Base-by-base conservation (phyloP, 2,113 vertebrate genomes). In the Thymallus thymallus region DNA sequence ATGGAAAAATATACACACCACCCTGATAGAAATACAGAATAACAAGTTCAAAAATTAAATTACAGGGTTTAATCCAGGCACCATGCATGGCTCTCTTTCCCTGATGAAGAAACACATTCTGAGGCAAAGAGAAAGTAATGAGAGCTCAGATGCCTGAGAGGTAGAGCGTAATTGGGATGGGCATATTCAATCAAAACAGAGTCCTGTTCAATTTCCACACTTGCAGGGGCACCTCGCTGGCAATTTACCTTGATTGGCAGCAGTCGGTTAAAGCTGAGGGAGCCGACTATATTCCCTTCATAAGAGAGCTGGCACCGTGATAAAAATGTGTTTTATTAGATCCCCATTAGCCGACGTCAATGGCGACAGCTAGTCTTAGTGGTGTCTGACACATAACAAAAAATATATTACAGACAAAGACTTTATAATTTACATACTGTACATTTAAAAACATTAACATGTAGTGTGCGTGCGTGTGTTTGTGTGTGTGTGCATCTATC, bases 171-270 rank as follows among this genome's bases (percentile, higher is more conserved):
- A 91, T 90, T 91, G 81, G 78, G 82, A 90, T 69, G 73, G 89
- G 82, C 90, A 85, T 83, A 81, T 90, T 90, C 90, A 91, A 90
- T 92, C 90, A 91, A 90, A 92, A 85, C 82, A 81, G 72, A 74
- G 80, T 86, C 74, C 85, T 69, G 68, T 91, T 88, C 77, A 88
- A 89, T 88, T 92, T 90, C 83, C 76, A 60, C 69, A 79, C 72
- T 72, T 70, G 64, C 61, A 64, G 71, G 73, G 67, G 66, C 68
- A 73, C 51, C 72, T 78, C 41, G n/a, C 70, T 70, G 69, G 79
- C 83, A 84, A 91, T 91, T 89, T 86, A 51, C 24, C 79, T 82
- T 84, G 85, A 90, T 85, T 87, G 84, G 77, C 85, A 86, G 62
- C n/a, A 55, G 76, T 82, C 30, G n/a, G 72, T 76, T 71, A 78